Evolutionary conservation across 2,113 vertebrate species (phyloP), one percentile per base, ranked within the genome.

Genomic region (Engraulis encrasicolus): DNA sequence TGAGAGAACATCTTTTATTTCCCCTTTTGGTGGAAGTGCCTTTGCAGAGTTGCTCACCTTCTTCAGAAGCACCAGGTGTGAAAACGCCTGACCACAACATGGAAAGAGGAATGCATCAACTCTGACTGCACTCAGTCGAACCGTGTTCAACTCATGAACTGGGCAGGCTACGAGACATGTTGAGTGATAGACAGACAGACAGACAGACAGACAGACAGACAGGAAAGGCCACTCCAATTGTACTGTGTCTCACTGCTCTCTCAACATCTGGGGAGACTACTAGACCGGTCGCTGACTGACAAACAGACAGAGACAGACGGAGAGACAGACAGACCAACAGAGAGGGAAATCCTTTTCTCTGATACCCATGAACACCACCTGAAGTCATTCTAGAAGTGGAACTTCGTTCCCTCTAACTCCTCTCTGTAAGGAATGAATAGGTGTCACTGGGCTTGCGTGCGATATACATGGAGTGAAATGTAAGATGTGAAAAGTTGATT

Each of bases 31-130:
- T 12, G 2, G 7, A 27, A 31, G 6, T 9, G 11, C 58, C 12
- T 66, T 23, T 66, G 58, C 23, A 14, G 2, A 27, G 58, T 66
- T 66, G 11, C 58, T 66, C 58, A 31, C 58, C 58, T 66, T 66
- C 58, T 66, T 66, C 58, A 66, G 58, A 66, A 66, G 58, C 23
- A 31, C 23, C 58, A 66, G 9, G 58, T 66, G 58, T 66, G 58
- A 66, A 58, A 66, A 66, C 14, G 23, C 6, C 23, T 66, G 23
- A 66, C 58, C 58, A 31, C 58, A 66, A 66, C 58, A 27, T 23
- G 54, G 54, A 58, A 45, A 45, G 54, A 6, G 20, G 20, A 58
- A 58, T 58, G 54, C 54, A 58, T 58, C 19, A 23, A n/a, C 23
- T 19, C 23, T 58, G 23, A 31, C 58, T 23, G n/a, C 54, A n/a